Conservation (phyloP, 2,888 invertebrate species). For the Cerastis rubricosa region DNA sequence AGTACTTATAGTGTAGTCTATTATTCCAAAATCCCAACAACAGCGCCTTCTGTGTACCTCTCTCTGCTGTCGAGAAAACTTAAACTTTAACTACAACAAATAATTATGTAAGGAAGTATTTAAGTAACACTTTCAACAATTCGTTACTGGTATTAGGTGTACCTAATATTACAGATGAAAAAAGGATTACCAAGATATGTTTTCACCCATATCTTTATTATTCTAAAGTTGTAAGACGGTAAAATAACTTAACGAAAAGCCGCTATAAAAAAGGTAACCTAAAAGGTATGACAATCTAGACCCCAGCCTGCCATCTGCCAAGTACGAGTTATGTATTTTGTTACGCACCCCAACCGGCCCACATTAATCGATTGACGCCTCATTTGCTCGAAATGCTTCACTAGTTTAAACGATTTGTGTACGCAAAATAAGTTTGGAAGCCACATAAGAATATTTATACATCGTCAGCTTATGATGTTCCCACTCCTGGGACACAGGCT, state of each 20-base stretch:
- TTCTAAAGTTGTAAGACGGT: not conserved
- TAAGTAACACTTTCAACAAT: no score
- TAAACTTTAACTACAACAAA: not conserved
- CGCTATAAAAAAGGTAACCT: not conserved
- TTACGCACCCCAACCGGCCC: not conserved
- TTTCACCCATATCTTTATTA: not conserved
- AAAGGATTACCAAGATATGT: not conserved
- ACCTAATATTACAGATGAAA: no score
- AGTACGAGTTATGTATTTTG: not conserved
- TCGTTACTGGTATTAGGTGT: no score
- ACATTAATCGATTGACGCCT: slow-evolving; percentile 20
- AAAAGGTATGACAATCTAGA: not conserved
- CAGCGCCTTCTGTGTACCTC: not conserved
- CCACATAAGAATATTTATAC: not conserved
- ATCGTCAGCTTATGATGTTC: not conserved
- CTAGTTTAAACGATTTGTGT: not conserved
- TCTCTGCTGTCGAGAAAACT: not conserved
- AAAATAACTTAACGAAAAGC: not conserved
- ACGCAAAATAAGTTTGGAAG: not conserved
- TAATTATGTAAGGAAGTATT: not conserved
- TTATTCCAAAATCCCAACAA: no score
- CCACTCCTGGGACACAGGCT: not conserved
- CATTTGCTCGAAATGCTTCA: slow-evolving; percentile 19
- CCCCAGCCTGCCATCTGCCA: not conserved
- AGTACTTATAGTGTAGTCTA: no score